Evolutionary conservation across 2,113 vertebrate genomes (phyloP).

Genomic region (Panthera uncia): DNA sequence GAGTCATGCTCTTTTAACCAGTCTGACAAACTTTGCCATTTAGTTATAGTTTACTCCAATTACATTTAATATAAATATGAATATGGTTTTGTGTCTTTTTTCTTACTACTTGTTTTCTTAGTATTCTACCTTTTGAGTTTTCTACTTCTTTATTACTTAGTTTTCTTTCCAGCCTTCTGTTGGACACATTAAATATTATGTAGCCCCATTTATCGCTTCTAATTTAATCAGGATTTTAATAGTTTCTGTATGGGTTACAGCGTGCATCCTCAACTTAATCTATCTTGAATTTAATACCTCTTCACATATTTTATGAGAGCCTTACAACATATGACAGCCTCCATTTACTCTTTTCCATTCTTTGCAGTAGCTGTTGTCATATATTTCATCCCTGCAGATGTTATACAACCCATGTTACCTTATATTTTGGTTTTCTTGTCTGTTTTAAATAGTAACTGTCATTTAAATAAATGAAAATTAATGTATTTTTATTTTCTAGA

Average conservation of each 20-base stretch:
- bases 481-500: neutral
- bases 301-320: neutral
- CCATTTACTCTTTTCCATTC: neutral
- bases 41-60: neutral
- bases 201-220: neutral
- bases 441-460: neutral
- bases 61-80: neutral
- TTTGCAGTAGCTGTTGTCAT: neutral
- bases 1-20: neutral
- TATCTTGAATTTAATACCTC: neutral
- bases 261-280: neutral
- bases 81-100: neutral
- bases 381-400: neutral
- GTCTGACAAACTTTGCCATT: neutral
- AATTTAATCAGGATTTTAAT: neutral
- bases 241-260: neutral
- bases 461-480: constrained; percentile 10
- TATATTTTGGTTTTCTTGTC: neutral
- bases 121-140: too few relatives aligned
- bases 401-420: neutral
- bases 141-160: neutral
- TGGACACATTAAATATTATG: neutral
- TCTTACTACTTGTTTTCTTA: neutral
- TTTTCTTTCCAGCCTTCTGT: neutral
- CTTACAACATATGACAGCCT: neutral